These are phyloP conservation scores for Microctenopoma stevenorrisi DNA, from an alignment of 2,797 vertebrate genomes.

Conservation along the genomic window DNA sequence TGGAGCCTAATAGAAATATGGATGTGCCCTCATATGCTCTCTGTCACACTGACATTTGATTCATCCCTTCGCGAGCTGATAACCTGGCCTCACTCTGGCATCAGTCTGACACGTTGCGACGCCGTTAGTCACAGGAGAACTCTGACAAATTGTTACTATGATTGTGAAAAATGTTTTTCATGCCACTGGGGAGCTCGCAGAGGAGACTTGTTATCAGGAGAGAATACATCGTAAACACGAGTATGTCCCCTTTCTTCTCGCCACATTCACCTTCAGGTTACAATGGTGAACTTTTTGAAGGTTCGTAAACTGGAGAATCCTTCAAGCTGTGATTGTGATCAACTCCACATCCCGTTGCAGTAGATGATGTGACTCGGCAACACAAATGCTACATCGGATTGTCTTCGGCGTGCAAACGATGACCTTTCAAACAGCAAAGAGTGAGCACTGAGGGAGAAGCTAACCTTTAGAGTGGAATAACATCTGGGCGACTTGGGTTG, in stretches of 20 bases:
- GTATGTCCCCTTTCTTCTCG: conserved; percentile 5
- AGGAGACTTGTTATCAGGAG: conserved; percentile 9
- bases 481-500: conserved; percentile 46
- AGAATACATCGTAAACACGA: conserved; percentile 11
- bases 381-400: conserved; percentile 68
- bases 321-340: conserved; percentile 54
- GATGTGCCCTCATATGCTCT: conserved; percentile 44
- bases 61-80: conserved; percentile 39
- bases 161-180: conserved; percentile 29
- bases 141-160: conserved; percentile 20
- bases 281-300: conserved; percentile 2
- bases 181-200: conserved; percentile 1
- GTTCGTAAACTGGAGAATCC: conserved; percentile 21
- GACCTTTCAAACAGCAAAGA: conserved; percentile 71
- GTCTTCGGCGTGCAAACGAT: conserved; percentile 63
- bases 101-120: conserved; percentile 15
- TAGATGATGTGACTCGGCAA: conserved; percentile 49
- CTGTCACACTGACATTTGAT: conserved; percentile 61
- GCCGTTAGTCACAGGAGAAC: conserved; percentile 29
- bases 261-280: conserved; percentile 33
- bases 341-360: conserved; percentile 24
- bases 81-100: conserved; percentile 17
- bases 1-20: conserved; percentile 60
- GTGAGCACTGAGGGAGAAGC: conserved; percentile 53
- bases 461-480: conserved; percentile 69